phyloP scores from a whole-genome alignment of 1,140 invertebrate species.

The Drosophila elegans region DNA sequence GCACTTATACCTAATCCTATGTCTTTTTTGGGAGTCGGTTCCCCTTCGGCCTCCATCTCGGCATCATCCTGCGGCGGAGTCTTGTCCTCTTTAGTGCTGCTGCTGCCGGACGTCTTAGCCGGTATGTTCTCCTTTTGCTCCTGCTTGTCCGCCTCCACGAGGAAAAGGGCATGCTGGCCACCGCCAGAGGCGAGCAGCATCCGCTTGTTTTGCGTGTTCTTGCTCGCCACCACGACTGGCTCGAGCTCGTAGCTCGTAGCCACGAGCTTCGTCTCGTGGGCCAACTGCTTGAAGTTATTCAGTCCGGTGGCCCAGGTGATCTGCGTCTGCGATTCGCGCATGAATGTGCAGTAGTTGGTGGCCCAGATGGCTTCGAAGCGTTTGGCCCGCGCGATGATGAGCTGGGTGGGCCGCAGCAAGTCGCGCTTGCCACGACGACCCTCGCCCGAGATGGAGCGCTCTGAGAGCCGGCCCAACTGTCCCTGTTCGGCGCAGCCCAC shows the following conservation, averaged over 20 bases:
- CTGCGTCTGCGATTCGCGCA: slow-evolving; percentile 88
- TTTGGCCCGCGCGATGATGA: slow-evolving; percentile 87
- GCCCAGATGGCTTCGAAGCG: slow-evolving; percentile 93
- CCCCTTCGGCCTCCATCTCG: slow-evolving; percentile 3
- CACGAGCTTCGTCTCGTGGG: slow-evolving; percentile 43
- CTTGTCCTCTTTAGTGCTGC: slow-evolving; percentile 26
- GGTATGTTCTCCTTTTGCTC: slow-evolving; percentile 47
- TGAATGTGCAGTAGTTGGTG: slow-evolving; percentile 93
- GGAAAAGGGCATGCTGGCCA: slow-evolving; percentile 85
- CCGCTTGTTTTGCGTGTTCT: slow-evolving; percentile 65
- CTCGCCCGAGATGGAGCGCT: slow-evolving; percentile 74
- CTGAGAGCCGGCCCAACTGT: slow-evolving; percentile 87
- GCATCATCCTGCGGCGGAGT: slow-evolving; percentile 1
- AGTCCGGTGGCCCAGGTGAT: slow-evolving; percentile 95
- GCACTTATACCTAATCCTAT: slow-evolving; percentile 16
- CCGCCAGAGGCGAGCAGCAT: slow-evolving; percentile 84
- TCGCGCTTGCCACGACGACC: slow-evolving; percentile 90
- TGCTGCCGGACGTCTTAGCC: slow-evolving; percentile 13
- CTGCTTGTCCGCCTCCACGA: slow-evolving; percentile 77
- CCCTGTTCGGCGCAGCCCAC: slow-evolving; percentile 97
- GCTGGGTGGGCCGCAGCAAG: slow-evolving; percentile 87
- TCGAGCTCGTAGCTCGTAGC: too few species aligned
- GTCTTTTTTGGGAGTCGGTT: slow-evolving; percentile 23
- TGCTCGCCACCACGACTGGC: slow-evolving; percentile 87
- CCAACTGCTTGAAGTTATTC: slow-evolving; percentile 96